These are phyloP conservation scores for Orussus abietinus DNA, from an alignment of 1,140 invertebrate species.

Conservation along the genomic window DNA sequence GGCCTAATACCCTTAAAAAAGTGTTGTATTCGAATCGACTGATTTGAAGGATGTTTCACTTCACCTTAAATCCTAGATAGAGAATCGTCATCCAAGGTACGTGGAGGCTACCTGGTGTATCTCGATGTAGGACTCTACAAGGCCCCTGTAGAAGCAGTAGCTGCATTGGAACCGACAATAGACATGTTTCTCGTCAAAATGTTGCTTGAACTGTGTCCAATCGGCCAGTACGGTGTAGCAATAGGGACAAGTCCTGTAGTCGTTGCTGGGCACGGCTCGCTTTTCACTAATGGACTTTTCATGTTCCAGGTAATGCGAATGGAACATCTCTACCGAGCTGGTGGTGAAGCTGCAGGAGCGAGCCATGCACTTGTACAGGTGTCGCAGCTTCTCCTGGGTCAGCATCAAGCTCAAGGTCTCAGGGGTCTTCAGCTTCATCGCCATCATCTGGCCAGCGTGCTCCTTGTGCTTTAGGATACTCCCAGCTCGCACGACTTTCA, in stretches of 20 bases:
- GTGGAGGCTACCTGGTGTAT: conserved; percentile 58
- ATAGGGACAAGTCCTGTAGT: conserved; percentile 49
- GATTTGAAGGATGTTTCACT: too few relatives aligned
- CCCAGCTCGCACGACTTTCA: conserved; percentile 23
- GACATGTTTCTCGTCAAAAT: conserved; percentile 51
- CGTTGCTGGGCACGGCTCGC: conserved; percentile 10
- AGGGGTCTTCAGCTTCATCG: conserved; percentile 30
- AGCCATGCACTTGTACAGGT: conserved; percentile 60
- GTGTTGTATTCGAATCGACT: too few relatives aligned
- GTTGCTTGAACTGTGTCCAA: conserved; percentile 31
- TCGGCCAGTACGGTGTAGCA: conserved; percentile 32
- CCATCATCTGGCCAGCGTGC: background rate
- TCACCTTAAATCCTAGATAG: too few relatives aligned
- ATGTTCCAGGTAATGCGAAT: conserved; percentile 49
- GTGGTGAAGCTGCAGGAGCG: conserved; percentile 53
- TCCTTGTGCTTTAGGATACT: conserved; percentile 22
- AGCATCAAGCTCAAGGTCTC: conserved; percentile 40
- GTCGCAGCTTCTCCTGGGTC: conserved; percentile 32
- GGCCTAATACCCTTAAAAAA: too few relatives aligned
- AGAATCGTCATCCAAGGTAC: too few relatives aligned
- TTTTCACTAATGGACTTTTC: conserved; percentile 5
- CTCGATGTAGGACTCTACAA: conserved; percentile 52
- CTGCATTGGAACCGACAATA: conserved; percentile 56
- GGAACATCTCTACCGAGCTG: conserved; percentile 38
- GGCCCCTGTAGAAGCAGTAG: conserved; percentile 59